Conservation (phyloP, 2,113 vertebrate genomes). For the Struthio camelus region DNA sequence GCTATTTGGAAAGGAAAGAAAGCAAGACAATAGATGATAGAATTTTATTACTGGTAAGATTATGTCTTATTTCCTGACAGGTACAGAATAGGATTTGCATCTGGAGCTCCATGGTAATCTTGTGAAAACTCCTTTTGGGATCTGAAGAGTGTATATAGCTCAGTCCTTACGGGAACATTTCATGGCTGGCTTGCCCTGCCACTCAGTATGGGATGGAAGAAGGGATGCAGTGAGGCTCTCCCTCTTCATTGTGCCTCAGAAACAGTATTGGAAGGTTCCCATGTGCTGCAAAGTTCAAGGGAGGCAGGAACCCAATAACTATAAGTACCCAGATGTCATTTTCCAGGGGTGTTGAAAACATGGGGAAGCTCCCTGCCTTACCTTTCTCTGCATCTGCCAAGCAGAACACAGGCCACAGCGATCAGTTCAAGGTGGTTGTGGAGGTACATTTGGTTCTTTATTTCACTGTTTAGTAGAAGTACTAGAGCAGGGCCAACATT, state of each 20-base stretch:
- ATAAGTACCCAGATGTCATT: not conserved
- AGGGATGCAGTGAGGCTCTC: not conserved
- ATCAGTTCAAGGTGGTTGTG: not conserved
- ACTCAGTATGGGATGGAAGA: not conserved
- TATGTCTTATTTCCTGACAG: not conserved
- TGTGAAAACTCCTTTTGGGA: not conserved
- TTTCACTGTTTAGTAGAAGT: not conserved
- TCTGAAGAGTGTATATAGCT: not conserved
- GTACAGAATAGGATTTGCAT: not conserved
- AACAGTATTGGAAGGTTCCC: not conserved
- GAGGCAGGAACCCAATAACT: not conserved
- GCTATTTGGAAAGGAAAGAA: not conserved
- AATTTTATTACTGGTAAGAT: not conserved
- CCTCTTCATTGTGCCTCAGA: not conserved
- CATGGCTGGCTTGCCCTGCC: not conserved
- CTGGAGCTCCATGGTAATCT: not conserved
- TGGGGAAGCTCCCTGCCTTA: not conserved
- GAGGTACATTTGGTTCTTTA: not conserved
- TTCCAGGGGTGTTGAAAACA: not conserved
- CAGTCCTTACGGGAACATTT: not conserved
- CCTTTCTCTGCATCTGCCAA: not conserved
- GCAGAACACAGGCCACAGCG: not conserved
- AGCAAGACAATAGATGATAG: not conserved
- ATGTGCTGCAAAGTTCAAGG: not conserved
- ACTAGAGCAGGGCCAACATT: not conserved